phyloP scores from a whole-genome alignment of 2,888 invertebrate genomes.

The Scrobipalpa costella region DNA sequence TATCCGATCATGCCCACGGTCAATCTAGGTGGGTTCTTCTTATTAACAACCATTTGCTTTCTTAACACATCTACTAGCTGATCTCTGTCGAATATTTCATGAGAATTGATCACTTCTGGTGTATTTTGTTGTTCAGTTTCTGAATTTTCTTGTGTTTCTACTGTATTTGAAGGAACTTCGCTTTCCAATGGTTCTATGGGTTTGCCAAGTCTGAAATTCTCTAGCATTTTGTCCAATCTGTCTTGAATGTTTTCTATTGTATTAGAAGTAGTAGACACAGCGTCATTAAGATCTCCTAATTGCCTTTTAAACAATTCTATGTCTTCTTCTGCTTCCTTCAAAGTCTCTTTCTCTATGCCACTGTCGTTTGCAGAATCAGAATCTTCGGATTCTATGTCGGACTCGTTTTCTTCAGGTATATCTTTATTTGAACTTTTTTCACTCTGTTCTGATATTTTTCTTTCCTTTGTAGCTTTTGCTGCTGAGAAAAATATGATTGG shows the following conservation, averaged over 20 bases:
- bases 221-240: conserved; percentile 69
- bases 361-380: conserved; percentile 46
- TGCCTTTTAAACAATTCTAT: conserved; percentile 76
- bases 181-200: conserved; percentile 54
- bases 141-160: conserved; percentile 27
- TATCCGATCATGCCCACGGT: conserved; percentile 98
- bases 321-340: conserved; percentile 60
- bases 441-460: conserved; percentile 67
- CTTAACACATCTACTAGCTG: conserved; percentile 88
- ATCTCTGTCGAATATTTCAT: conserved; percentile 83
- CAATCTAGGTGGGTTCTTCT: conserved; percentile 79
- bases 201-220: conserved; percentile 61
- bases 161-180: conserved; percentile 28
- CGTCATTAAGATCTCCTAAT: conserved; percentile 73
- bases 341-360: conserved; percentile 48
- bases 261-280: conserved; percentile 78
- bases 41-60: conserved; percentile 65
- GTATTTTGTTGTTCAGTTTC: conserved; percentile 31
- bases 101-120: conserved; percentile 69
- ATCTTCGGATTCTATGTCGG: conserved; percentile 49
- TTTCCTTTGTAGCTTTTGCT: conserved; percentile 79
- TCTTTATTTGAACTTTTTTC: conserved; percentile 38
- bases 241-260: conserved; percentile 79
- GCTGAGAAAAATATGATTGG: conserved; percentile 96
- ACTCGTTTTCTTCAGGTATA: conserved; percentile 43